Evolutionary conservation across 1,140 invertebrate genomes (phyloP).

Genomic region (Drosophila auraria): DNA sequence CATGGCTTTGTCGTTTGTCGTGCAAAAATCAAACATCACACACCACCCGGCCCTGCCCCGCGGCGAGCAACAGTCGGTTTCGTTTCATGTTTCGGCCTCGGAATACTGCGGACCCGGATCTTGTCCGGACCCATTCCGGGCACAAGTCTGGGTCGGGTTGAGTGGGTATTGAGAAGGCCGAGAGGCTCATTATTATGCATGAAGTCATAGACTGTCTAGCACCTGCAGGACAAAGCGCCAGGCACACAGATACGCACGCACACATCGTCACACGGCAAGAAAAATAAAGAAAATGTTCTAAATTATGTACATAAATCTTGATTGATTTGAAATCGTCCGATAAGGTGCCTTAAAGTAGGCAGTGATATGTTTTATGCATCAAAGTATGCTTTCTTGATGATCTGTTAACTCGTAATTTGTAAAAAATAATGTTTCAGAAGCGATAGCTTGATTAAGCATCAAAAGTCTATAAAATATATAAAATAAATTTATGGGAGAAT

Average conservation of each 20-base stretch:
- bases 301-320: conserved; percentile 16
- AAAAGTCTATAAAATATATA: too few relatives aligned
- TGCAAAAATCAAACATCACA: conserved; percentile 57
- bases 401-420: neutral
- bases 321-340: conserved; percentile 1
- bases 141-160: conserved; percentile 15
- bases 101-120: neutral
- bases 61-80: conserved; percentile 38
- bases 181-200: conserved; percentile 77
- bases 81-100: conserved; percentile 15
- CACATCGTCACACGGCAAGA: conserved; percentile 5
- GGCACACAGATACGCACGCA: conserved; percentile 27
- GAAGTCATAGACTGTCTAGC: conserved; percentile 78
- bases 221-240: conserved; percentile 75
- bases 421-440: neutral
- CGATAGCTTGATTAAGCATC: too few relatives aligned
- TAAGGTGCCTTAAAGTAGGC: neutral
- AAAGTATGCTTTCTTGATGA: neutral
- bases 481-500: neutral
- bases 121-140: conserved; percentile 1
- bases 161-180: conserved; percentile 39
- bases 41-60: conserved; percentile 6
- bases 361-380: conserved; percentile 8
- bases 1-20: conserved; percentile 28
- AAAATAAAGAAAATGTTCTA: neutral